These are phyloP conservation scores for Brotula barbata DNA, from an alignment of 2,797 vertebrate species.

Conservation along the genomic window DNA sequence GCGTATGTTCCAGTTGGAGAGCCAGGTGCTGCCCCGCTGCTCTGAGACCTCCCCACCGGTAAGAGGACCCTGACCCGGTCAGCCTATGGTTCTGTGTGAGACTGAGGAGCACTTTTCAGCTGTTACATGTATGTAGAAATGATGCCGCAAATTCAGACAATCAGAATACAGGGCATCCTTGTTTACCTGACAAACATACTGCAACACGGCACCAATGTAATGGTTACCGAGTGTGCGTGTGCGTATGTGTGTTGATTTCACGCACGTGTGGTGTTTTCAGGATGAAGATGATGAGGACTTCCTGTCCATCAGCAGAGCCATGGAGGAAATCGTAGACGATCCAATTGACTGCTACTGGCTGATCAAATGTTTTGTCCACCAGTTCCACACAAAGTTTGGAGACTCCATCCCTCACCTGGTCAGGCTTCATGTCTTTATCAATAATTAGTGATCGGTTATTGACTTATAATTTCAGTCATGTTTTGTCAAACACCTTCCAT, in stretches of 20 bases:
- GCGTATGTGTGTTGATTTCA: no score
- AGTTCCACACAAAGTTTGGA: slow-evolving; percentile 89
- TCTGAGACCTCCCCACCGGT: slow-evolving; percentile 81
- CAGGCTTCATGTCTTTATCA: slow-evolving; percentile 57
- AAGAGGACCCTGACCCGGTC: slow-evolving; percentile 59
- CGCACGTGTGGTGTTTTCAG: slow-evolving; percentile 63
- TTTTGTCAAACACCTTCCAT: no score
- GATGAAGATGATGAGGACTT: slow-evolving; percentile 89
- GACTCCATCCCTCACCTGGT: slow-evolving; percentile 92
- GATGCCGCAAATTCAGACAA: no score
- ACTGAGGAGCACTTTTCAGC: no score
- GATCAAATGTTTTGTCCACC: slow-evolving; percentile 89
- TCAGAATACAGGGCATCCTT: no score
- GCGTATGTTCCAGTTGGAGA: slow-evolving; percentile 92
- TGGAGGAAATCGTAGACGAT: slow-evolving; percentile 94
- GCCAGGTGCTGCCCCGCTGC: slow-evolving; percentile 85
- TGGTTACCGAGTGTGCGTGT: no score
- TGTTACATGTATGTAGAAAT: no score
- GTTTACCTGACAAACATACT: no score
- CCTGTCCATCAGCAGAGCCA: slow-evolving; percentile 88
- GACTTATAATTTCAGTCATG: no score
- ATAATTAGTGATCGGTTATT: no score
- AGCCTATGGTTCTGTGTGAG: no score
- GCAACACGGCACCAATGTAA: no score
- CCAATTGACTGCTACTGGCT: slow-evolving; percentile 94